phyloP scores from a whole-genome alignment of 2,888 invertebrate genomes.

The Cantharis rustica region DNA sequence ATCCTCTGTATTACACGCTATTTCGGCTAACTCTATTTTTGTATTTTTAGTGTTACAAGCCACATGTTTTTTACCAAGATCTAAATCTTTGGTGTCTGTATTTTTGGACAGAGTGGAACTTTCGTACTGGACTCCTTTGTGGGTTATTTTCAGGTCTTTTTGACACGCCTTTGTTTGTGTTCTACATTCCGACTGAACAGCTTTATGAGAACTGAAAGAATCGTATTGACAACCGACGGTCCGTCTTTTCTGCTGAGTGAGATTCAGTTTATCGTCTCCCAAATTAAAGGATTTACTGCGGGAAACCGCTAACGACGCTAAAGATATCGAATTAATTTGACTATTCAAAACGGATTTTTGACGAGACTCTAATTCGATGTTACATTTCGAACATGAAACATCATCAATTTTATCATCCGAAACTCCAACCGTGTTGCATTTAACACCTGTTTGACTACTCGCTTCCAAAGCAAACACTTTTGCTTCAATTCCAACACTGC shows the following conservation, averaged over 20 bases:
- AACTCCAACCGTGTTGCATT: conserved; percentile 54
- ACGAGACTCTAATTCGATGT: conserved; percentile 55
- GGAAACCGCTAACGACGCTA: conserved; percentile 56
- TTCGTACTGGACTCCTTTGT: conserved; percentile 49
- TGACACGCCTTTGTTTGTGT: conserved; percentile 46
- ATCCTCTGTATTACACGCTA: conserved; percentile 39
- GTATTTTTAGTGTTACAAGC: conserved; percentile 42
- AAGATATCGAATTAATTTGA: conserved; percentile 54
- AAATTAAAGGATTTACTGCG: conserved; percentile 66
- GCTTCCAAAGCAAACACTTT: conserved; percentile 45
- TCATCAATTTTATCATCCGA: conserved; percentile 60
- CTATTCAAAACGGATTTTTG: conserved; percentile 51
- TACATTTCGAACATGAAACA: conserved; percentile 60
- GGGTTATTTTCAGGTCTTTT: conserved; percentile 41
- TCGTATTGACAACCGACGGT: conserved; percentile 57
- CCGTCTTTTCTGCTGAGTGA: conserved; percentile 54
- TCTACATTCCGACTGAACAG: conserved; percentile 40
- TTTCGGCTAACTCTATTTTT: conserved; percentile 34
- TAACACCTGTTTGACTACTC: conserved; percentile 17
- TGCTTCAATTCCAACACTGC: conserved; percentile 46
- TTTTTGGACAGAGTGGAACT: conserved; percentile 37
- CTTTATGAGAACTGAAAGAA: conserved; percentile 35
- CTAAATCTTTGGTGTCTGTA: conserved; percentile 50
- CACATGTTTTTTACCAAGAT: conserved; percentile 37
- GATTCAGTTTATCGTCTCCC: conserved; percentile 60